Evolutionary conservation across 1,140 invertebrate species (phyloP), one percentile per base, ranked within the genome.

Genomic region (Lepidurus packardi): DNA sequence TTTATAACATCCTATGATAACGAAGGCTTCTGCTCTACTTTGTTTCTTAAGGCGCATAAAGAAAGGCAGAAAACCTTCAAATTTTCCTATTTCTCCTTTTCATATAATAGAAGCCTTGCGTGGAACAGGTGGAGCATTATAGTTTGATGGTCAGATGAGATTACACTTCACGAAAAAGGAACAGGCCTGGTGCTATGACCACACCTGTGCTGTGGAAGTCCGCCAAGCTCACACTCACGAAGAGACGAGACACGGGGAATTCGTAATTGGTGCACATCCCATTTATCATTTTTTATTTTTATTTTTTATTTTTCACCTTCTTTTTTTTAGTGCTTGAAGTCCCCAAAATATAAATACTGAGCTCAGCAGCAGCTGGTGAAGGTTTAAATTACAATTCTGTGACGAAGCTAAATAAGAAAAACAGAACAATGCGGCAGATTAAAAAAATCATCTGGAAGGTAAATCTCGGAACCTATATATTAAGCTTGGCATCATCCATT

Each of bases 71-170:
- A 34, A 34, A 4, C 34, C 34, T 21, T 21, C 53, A 13, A 65
- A 21, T 65, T 13, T 65, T 21, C 7, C 4, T n/a, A 65, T n/a
- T 65, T 65, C 53, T 65, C 53, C 21, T 21, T 13, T 21, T 65
- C 21, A 13, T n/a, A 65, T 65, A 65, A 21, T 21, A 65, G 9
- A 10, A 65, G 53, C 53, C 53, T 5, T 21, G 53, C 21, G 53
- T 65, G 53, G 53, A 65, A 65, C 53, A 65, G 53, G 53, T 65
- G 53, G 13, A 16, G 53, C n/a, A 65, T 65, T 65, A 65, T 21
- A 65, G 53, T 65, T 47, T 65, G 53, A 65, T 65, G 53, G 53
- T 65, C 21, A 65, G 53, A 21, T 65, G 53, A 65, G 53, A 65
- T 65, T 65, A 65, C 53, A 65, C 53, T 65, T 65, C n/a, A 65